Percentiles rank a stretch among this genome's conserved stretches.
Evolutionary conservation across 2,888 invertebrate species (phyloP).

Genomic region (Zonitis immaculata): DNA sequence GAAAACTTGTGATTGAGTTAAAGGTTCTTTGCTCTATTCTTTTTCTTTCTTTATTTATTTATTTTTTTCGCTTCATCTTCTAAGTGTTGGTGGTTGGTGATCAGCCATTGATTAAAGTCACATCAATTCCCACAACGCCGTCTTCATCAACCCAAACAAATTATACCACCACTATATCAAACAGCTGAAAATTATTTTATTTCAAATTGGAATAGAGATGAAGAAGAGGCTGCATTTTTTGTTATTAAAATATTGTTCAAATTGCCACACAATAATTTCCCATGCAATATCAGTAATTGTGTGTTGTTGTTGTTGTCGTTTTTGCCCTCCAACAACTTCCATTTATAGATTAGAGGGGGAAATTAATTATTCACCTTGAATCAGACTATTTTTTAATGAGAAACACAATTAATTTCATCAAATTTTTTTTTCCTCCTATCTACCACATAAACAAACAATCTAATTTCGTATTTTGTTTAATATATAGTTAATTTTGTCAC

Average conservation of each 20-base stretch:
- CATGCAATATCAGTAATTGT: constrained; percentile 1
- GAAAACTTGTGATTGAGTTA: constrained; percentile 47
- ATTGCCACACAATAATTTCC: constrained; percentile 1
- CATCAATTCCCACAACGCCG: constrained; percentile 39
- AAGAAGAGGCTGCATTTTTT: too few relatives aligned
- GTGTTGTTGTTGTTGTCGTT: neutral
- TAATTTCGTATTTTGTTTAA: too few relatives aligned
- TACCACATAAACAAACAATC: too few relatives aligned
- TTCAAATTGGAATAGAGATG: constrained; percentile 16
- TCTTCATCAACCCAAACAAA: constrained; percentile 30
- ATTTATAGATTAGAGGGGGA: neutral
- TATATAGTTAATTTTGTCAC: constrained; percentile 27
- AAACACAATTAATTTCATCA: too few relatives aligned
- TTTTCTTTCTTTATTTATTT: neutral
- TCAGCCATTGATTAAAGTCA: constrained; percentile 43
- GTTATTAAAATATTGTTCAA: neutral
- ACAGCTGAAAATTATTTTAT: constrained; percentile 28
- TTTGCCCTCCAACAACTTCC: too few relatives aligned
- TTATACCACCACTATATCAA: constrained; percentile 20
- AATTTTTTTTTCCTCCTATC: too few relatives aligned
- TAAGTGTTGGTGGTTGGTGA: constrained; percentile 21
- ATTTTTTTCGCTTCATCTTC: too few relatives aligned
- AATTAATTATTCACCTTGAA: neutral
- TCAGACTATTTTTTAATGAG: too few relatives aligned
- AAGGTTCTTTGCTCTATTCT: constrained; percentile 21